A percentile compares a stretch with the other conserved stretches of the same genome.
These are phyloP conservation scores for Ophiothrix spiculata DNA, from an alignment of 35 echinoderm and acorn worm species.

Conservation along the genomic window DNA sequence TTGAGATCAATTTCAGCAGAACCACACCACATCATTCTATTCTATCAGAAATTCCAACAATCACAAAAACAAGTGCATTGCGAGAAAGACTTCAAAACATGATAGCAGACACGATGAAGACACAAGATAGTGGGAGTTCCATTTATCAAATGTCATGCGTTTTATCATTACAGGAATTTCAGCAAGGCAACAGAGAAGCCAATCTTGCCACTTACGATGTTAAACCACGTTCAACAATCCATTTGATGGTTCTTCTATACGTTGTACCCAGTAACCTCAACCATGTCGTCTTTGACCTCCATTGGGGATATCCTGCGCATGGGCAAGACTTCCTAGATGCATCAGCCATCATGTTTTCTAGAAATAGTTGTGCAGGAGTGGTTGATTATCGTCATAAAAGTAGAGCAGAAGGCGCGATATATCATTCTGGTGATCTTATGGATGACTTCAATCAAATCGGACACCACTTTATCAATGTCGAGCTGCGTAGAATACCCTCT, in stretches of 20 bases:
- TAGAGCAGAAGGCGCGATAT: background rate
- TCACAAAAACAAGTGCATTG: too few species aligned
- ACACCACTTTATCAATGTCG: conserved; percentile 30
- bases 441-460: background rate
- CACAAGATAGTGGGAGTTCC: background rate
- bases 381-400: background rate
- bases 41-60: background rate
- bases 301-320: conserved; percentile 20
- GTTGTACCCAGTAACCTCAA: background rate
- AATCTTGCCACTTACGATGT: conserved; percentile 8
- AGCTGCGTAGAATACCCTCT: conserved; percentile 24
- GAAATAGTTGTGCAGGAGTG: background rate
- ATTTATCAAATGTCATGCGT: background rate
- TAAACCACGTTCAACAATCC: conserved; percentile 13
- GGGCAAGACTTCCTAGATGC: conserved; percentile 20
- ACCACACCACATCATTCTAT: background rate
- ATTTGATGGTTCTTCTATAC: conserved; percentile 18
- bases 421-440: conserved; percentile 33
- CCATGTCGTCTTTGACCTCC: conserved; percentile 35
- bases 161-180: conserved; percentile 19
- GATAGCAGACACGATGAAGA: background rate
- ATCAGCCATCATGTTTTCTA: background rate
- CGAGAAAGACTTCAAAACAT: background rate
- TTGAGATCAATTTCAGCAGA: too few species aligned
- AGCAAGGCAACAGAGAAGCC: background rate